Evolutionary conservation across 2,113 vertebrate species (phyloP).

Genomic region (Progne subis): DNA sequence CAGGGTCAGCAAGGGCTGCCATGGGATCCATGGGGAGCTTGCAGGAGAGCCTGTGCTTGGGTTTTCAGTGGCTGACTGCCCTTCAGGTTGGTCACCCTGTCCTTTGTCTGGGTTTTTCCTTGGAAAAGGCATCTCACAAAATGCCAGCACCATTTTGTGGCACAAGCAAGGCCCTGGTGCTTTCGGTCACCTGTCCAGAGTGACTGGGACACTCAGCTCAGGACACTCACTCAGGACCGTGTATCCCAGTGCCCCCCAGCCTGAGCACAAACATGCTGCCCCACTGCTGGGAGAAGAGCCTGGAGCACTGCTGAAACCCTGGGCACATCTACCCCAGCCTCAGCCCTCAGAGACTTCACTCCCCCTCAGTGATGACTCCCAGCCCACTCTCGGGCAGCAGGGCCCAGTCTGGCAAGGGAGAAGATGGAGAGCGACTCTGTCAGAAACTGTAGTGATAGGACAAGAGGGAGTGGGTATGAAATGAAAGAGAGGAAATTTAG

Average conservation of each 20-base stretch:
- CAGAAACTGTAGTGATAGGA: neutral
- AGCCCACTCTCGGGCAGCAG: neutral
- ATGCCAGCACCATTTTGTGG: neutral
- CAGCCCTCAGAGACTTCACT: neutral
- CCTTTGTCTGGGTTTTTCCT: neutral
- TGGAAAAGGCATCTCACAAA: neutral
- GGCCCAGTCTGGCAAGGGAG: neutral
- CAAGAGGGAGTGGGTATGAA: neutral
- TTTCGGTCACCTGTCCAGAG: neutral
- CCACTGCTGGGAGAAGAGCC: neutral
- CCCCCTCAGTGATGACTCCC: fast-evolving
- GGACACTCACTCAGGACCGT: neutral
- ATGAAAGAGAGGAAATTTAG: neutral
- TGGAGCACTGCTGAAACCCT: neutral
- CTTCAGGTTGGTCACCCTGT: neutral
- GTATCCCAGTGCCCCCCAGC: neutral
- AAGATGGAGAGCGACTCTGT: neutral
- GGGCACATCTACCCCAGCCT: neutral
- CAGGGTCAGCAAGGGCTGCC: neutral
- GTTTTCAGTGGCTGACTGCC: neutral
- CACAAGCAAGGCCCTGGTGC: neutral
- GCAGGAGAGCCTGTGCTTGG: neutral
- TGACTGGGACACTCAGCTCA: neutral
- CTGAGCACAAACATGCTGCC: neutral
- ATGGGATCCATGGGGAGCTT: neutral